Conservation (phyloP, 1,140 invertebrate genomes). For the Tyrophagus putrescentiae region DNA sequence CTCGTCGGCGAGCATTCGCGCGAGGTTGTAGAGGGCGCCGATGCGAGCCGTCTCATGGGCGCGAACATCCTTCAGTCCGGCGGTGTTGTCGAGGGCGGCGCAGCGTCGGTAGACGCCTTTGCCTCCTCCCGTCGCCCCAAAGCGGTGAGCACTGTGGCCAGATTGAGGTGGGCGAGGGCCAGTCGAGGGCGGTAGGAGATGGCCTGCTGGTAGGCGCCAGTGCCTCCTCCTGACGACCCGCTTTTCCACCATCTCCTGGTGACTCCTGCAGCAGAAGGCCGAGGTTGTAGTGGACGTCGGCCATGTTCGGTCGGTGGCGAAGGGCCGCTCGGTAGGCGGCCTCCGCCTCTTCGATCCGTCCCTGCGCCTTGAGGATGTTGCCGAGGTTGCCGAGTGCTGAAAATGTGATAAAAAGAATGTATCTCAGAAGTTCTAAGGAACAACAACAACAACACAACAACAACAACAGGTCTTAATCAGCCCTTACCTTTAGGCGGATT, state of each 20-base stretch:
- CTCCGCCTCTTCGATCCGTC: slow-evolving; percentile 66
- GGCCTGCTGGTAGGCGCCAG: slow-evolving; percentile 75
- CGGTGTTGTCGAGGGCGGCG: slow-evolving; percentile 61
- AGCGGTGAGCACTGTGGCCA: slow-evolving; percentile 68
- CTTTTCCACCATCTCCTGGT: no score
- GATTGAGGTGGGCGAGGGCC: slow-evolving; percentile 84
- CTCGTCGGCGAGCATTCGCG: slow-evolving; percentile 71
- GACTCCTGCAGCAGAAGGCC: slow-evolving; percentile 84
- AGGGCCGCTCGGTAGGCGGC: slow-evolving; percentile 69
- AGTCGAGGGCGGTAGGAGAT: slow-evolving; percentile 84
- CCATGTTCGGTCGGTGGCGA: slow-evolving; percentile 77
- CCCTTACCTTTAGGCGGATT: slow-evolving; percentile 91
- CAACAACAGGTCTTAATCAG: slow-evolving; percentile 14
- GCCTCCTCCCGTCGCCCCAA: slow-evolving; percentile 63
- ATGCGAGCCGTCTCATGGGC: slow-evolving; percentile 76
- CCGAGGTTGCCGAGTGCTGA: slow-evolving; percentile 83
- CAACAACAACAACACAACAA: not conserved
- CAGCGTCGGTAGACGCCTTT: slow-evolving; percentile 61
- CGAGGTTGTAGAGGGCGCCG: slow-evolving; percentile 77
- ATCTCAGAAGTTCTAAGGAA: no score
- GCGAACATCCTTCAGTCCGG: slow-evolving; percentile 70
- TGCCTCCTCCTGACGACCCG: slow-evolving; percentile 69
- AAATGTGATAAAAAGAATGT: no score
- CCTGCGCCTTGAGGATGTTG: slow-evolving; percentile 71
- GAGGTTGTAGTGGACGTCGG: slow-evolving; percentile 88